Percentiles rank a stretch among this genome's conserved stretches.
Evolutionary conservation across 2,113 vertebrate genomes (phyloP).

Genomic region (Oncorhynchus tshawytscha): DNA sequence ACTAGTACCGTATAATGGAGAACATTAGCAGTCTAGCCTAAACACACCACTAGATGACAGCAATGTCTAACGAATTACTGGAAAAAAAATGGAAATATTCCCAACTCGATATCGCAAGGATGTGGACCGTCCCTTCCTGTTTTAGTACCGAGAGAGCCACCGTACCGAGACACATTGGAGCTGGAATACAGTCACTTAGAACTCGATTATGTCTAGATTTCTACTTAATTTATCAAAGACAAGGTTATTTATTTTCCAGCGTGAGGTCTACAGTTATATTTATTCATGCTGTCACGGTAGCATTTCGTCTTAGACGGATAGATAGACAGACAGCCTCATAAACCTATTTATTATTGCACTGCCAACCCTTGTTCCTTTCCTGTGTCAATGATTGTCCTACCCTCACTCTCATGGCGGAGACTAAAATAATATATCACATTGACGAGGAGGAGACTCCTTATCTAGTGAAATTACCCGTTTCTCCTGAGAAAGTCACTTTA

Average conservation of each 20-base stretch:
- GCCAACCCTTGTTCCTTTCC: conserved; percentile 67
- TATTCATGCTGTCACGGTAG: conserved; percentile 47
- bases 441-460: conserved; percentile 98
- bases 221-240: conserved; percentile 40
- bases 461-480: conserved; percentile 91
- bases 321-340: conserved; percentile 37
- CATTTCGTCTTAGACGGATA: conserved; percentile 30
- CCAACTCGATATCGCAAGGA: conserved; percentile 70
- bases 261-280: conserved; percentile 27
- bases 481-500: conserved; percentile 93
- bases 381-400: conserved; percentile 75
- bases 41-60: conserved; percentile 75
- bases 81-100: conserved; percentile 59
- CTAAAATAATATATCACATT: conserved; percentile 97
- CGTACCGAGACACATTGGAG: conserved; percentile 67
- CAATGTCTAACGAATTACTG: conserved; percentile 61
- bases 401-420: conserved; percentile 92
- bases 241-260: conserved; percentile 54
- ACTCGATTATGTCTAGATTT: conserved; percentile 69
- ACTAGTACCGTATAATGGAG: too few species aligned
- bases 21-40: not conserved
- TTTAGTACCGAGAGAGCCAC: conserved; percentile 73
- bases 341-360: conserved; percentile 60
- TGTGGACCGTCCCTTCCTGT: conserved; percentile 83
- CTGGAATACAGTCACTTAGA: conserved; percentile 59